Base-by-base conservation (phyloP, 37 sponge, comb jelly and placozoan genomes). In the Aplysina aerophoba region DNA sequence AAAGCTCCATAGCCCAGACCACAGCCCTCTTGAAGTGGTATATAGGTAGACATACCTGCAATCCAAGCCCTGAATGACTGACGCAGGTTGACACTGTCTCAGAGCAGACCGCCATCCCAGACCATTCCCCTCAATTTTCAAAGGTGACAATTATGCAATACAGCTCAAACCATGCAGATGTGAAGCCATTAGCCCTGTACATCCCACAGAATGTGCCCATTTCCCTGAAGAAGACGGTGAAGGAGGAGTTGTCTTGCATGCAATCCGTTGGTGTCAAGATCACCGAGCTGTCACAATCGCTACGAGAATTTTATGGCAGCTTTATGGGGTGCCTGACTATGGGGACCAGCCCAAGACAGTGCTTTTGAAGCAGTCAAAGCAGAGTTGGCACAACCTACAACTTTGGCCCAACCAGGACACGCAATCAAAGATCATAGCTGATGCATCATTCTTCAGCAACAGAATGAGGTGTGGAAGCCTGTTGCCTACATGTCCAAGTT, bases 71-170 rank as follows among this genome's bases (percentile, higher is more conserved):
- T 58, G 59, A 15, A 58, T 58, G 59, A 19, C 59, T 58, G 15
- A 19, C 59, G 17, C 59, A 58, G 19, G 59, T 58, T 19, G 19
- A 15, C 17, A 58, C 59, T 58, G 59, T 58, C 59, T 58, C 59
- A 58, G 59, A 58, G 59, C 59, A 58, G 59, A 58, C 59, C 59
- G 17, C 59, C 59, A 58, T 58, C 59, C 59, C 59, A 58, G 59
- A 58, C 59, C 59, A 58, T 20, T 58, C 19, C 59, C 59, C 59
- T 19, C 19, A 15, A 58, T 19, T 58, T 58, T 58, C 59, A 58
- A 58, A 19, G 59, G 59, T 58, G 59, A 58, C 59, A 58, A 19
- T 58, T 58, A 58, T 58, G 59, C 19, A 20, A 19, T 58, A 20
- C 59, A 58, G 59, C 59, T 58, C 17, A 58, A 58, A 58, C 59